Evolutionary conservation across 1,140 invertebrate species (phyloP).

Genomic region (Epicauta chinensis): DNA sequence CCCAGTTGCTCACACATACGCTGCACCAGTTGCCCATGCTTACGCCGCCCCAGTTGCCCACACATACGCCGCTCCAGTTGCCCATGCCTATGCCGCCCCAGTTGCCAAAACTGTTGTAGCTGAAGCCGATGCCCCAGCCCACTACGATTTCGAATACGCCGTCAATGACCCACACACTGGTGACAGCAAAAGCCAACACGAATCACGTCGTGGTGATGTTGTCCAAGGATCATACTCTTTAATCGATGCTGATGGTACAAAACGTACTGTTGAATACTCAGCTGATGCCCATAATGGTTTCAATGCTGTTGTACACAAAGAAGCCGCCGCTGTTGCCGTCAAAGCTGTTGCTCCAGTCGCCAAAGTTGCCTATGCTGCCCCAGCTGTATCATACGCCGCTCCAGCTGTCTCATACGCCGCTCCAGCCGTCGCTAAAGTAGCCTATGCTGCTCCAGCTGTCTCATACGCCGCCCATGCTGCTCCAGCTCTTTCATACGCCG

Average conservation of each 20-base stretch:
- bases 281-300: slow-evolving; percentile 47
- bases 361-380: slow-evolving; percentile 13
- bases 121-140: slow-evolving; percentile 29
- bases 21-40: slow-evolving; percentile 1
- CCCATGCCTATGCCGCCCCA: slow-evolving; percentile 39
- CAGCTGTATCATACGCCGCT: slow-evolving; percentile 22
- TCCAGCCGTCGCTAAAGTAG: slow-evolving; percentile 2
- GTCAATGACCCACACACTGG: slow-evolving; percentile 48
- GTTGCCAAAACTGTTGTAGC: slow-evolving; percentile 33
- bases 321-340: slow-evolving; percentile 30
- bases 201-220: slow-evolving; percentile 28
- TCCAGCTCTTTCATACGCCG: slow-evolving; percentile 16
- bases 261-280: slow-evolving; percentile 48
- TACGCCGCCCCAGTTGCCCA: slow-evolving; percentile 8
- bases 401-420: slow-evolving; percentile 13
- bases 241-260: slow-evolving; percentile 48
- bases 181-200: slow-evolving; percentile 30
- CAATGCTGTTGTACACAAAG: slow-evolving; percentile 45
- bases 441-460: slow-evolving; percentile 19
- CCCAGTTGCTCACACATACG: slow-evolving; percentile 5
- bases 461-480: slow-evolving; percentile 18
- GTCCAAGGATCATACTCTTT: slow-evolving; percentile 36
- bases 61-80: slow-evolving; percentile 11
- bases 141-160: slow-evolving; percentile 28
- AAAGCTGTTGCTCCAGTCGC: slow-evolving; percentile 29